A percentile compares a stretch with the other conserved stretches of the same genome.
These are phyloP conservation scores for Apamea sordens DNA, from an alignment of 2,888 invertebrate genomes.

Conservation along the genomic window DNA sequence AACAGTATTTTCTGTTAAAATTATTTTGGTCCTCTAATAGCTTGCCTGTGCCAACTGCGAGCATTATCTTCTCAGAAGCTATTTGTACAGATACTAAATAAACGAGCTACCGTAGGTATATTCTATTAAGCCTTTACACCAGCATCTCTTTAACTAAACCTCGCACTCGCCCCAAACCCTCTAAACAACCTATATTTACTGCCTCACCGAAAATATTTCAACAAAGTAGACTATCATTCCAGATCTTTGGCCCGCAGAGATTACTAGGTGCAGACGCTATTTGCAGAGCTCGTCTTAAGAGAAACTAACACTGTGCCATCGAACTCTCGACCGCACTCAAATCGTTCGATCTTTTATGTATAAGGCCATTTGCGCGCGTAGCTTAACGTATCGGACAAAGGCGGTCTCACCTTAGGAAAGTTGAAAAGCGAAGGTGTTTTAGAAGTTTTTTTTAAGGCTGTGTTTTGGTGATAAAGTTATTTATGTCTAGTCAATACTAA, in stretches of 20 bases:
- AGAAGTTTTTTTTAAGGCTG: neutral
- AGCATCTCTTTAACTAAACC: neutral
- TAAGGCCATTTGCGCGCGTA: constrained; percentile 65
- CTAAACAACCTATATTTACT: constrained; percentile 36
- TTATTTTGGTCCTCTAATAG: too few relatives aligned
- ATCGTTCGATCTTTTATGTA: constrained; percentile 69
- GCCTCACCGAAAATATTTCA: constrained; percentile 27
- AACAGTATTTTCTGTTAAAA: neutral
- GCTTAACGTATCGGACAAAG: constrained; percentile 57
- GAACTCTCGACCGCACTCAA: constrained; percentile 59
- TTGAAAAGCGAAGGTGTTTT: constrained; percentile 25
- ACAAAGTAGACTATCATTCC: constrained; percentile 49
- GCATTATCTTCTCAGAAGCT: neutral
- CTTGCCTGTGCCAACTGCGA: neutral
- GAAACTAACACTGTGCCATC: constrained; percentile 58
- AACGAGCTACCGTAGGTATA: neutral
- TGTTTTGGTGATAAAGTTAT: neutral
- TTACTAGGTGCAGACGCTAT: constrained; percentile 46
- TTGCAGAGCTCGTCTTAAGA: constrained; percentile 49
- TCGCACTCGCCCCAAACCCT: constrained; percentile 2
- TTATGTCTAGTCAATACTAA: neutral
- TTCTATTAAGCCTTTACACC: neutral
- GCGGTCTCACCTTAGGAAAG: constrained; percentile 41
- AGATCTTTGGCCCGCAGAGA: constrained; percentile 50
- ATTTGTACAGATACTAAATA: neutral